phyloP scores from a whole-genome alignment of 2,888 invertebrate species.

The Chymomyza fuscimana region DNA sequence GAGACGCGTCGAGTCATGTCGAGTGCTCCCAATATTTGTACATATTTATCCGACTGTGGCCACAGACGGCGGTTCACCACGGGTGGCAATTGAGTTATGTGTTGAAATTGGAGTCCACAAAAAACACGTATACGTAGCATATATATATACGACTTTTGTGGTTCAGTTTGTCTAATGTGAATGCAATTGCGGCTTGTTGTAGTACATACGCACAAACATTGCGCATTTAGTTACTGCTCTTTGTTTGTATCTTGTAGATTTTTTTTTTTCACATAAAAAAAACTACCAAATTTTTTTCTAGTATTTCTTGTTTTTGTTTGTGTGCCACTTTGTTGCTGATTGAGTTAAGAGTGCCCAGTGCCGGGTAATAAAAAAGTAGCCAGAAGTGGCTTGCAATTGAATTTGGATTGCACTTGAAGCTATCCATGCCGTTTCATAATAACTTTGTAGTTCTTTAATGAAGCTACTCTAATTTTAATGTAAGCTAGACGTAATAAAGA shows the following conservation, averaged over 20 bases:
- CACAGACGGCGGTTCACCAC: conserved; percentile 35
- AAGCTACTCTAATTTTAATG: not conserved
- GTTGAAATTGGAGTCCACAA: conserved; percentile 47
- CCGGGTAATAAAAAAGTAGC: not conserved
- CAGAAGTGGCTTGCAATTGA: conserved; percentile 29
- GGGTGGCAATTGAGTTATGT: conserved; percentile 56
- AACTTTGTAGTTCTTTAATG: not conserved
- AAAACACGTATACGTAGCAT: conserved; percentile 18
- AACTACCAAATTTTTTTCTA: conserved; percentile 10
- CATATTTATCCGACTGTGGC: conserved; percentile 17
- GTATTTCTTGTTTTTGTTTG: conserved; percentile 1
- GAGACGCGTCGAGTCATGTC: conserved; percentile 14
- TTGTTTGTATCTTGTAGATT: not conserved
- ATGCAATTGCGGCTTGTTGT: conserved; percentile 21
- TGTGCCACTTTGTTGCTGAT: conserved; percentile 7
- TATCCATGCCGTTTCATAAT: not conserved
- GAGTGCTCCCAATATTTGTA: conserved; percentile 8
- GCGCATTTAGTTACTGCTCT: not conserved
- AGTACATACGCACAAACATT: not conserved
- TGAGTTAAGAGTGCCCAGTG: not conserved
- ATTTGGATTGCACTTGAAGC: conserved; percentile 34
- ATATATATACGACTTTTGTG: not conserved
- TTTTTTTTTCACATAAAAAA: not conserved
- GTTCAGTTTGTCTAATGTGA: conserved; percentile 15
- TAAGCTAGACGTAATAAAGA: not conserved